These are phyloP conservation scores for Eulemur albifrons DNA, from an alignment of 2,797 vertebrate genomes.

Conservation along the genomic window DNA sequence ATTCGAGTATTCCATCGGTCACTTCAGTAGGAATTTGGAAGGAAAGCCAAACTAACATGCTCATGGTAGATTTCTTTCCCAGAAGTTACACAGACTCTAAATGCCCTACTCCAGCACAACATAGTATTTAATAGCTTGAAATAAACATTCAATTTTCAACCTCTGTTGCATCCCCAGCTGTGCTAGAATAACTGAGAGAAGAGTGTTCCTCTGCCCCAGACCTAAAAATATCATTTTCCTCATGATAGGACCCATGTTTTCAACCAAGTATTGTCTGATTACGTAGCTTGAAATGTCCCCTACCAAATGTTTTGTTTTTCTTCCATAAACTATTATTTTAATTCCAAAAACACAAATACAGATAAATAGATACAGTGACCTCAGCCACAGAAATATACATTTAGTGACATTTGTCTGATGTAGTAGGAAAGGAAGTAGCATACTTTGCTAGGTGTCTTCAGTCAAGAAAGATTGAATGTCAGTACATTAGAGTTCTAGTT, in stretches of 20 bases:
- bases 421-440: constrained; percentile 71
- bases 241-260: neutral
- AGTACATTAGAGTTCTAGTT: constrained; percentile 45
- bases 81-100: neutral
- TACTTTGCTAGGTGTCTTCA: constrained; percentile 71
- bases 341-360: constrained; percentile 9
- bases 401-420: constrained; percentile 72
- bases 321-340: neutral
- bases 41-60: neutral
- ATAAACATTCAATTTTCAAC: neutral
- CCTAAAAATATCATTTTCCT: neutral
- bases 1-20: neutral
- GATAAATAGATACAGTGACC: neutral
- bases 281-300: neutral
- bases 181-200: neutral
- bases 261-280: neutral
- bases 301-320: neutral
- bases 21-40: neutral
- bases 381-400: constrained; percentile 51
- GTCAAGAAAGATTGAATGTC: constrained; percentile 59
- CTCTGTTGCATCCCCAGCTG: neutral
- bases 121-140: constrained; percentile 7
- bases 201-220: neutral
- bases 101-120: neutral
- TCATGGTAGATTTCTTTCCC: neutral